Percentiles rank a stretch among this genome's conserved stretches.
phyloP scores from a whole-genome alignment of 2,888 invertebrate genomes.

The Agrypnus murinus region DNA sequence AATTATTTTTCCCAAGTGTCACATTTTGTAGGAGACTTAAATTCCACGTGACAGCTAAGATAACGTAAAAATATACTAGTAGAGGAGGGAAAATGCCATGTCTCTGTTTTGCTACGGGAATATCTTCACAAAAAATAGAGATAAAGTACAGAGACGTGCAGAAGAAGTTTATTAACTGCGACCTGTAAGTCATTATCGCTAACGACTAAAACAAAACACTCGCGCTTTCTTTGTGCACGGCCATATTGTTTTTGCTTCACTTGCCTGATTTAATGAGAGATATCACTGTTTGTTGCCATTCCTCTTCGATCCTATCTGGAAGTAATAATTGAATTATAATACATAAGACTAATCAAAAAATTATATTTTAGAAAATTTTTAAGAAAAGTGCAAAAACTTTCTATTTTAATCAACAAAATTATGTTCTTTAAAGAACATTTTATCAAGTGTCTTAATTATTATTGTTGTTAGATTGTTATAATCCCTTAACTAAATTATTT shows the following conservation, averaged over 20 bases:
- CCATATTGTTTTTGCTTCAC: slow-evolving; percentile 70
- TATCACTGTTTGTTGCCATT: slow-evolving; percentile 50
- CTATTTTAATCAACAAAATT: too few relatives aligned
- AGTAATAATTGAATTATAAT: slow-evolving; percentile 39
- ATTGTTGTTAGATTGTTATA: too few relatives aligned
- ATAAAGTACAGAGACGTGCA: slow-evolving; percentile 46
- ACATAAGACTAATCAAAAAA: background rate
- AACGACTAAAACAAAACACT: slow-evolving; percentile 69
- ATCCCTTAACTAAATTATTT: too few relatives aligned
- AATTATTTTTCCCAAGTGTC: slow-evolving; percentile 68
- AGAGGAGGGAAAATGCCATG: slow-evolving; percentile 20
- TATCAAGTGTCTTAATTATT: too few relatives aligned
- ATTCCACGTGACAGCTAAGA: slow-evolving; percentile 64
- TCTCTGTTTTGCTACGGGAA: slow-evolving; percentile 32
- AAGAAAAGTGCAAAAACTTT: too few relatives aligned
- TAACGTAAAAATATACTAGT: slow-evolving; percentile 55
- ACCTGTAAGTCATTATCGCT: slow-evolving; percentile 68
- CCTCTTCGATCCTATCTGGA: slow-evolving; percentile 31
- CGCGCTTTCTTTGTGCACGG: slow-evolving; percentile 67
- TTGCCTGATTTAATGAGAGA: slow-evolving; percentile 69
- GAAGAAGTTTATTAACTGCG: slow-evolving; percentile 59
- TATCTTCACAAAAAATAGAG: slow-evolving; percentile 41
- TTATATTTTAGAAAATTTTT: too few relatives aligned
- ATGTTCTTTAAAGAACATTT: too few relatives aligned
- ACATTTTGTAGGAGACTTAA: slow-evolving; percentile 67